A percentile compares a stretch with the other conserved stretches of the same genome.
phyloP scores from a whole-genome alignment of 2,113 vertebrate species.

The Hemiprocne comata region DNA sequence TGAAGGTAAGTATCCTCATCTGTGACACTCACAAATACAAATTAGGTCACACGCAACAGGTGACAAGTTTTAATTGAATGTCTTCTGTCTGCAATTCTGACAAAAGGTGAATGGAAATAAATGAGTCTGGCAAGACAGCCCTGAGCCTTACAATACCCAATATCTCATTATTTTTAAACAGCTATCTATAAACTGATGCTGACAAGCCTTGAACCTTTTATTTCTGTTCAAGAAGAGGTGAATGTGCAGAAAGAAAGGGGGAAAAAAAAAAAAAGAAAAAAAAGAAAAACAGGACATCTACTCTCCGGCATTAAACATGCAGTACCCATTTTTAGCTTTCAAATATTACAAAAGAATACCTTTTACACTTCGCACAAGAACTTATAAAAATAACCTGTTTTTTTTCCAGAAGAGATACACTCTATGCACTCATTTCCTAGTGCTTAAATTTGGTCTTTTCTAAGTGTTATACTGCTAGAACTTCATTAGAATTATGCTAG shows the following conservation, averaged over 20 bases:
- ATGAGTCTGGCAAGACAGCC: slow-evolving; percentile 83
- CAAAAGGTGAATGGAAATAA: slow-evolving; percentile 85
- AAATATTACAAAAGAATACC: slow-evolving; percentile 55
- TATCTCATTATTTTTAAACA: slow-evolving; percentile 88
- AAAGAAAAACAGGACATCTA: slow-evolving; percentile 17
- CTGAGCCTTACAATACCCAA: slow-evolving; percentile 83
- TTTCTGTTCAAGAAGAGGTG: slow-evolving; percentile 77
- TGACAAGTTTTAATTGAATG: slow-evolving; percentile 85
- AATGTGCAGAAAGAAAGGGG: slow-evolving; percentile 37
- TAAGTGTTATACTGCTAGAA: background rate
- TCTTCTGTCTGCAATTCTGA: slow-evolving; percentile 82
- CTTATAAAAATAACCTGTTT: background rate
- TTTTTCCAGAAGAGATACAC: background rate
- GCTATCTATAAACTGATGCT: slow-evolving; percentile 86
- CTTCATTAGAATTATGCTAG: background rate
- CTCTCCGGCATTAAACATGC: slow-evolving; percentile 70
- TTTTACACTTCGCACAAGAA: slow-evolving; percentile 17
- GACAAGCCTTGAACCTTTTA: slow-evolving; percentile 84
- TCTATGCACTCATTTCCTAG: background rate
- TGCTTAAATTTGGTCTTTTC: background rate
- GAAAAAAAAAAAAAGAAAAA: background rate
- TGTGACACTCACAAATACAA: slow-evolving; percentile 72
- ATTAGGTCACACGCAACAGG: slow-evolving; percentile 80
- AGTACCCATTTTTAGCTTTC: slow-evolving; percentile 51
- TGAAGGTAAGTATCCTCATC: slow-evolving; percentile 56